Conservation (phyloP, 1,140 invertebrate species). For the Cepaea nemoralis region DNA sequence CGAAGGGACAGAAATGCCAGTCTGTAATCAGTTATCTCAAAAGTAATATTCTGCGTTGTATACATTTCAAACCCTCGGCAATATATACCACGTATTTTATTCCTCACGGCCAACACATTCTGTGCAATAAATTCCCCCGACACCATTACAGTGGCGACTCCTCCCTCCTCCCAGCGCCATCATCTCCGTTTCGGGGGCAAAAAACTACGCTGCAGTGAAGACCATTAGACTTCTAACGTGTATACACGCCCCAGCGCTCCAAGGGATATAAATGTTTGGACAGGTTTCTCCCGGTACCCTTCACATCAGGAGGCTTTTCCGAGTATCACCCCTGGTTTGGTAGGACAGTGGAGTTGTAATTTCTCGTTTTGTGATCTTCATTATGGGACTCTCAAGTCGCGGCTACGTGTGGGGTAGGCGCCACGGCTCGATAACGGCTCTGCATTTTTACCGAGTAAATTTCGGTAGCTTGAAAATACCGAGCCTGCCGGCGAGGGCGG, state of each 20-base stretch:
- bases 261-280: conserved; percentile 10
- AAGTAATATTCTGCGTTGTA: background rate
- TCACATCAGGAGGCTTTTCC: background rate
- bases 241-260: background rate
- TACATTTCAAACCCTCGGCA: background rate
- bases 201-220: background rate
- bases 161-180: background rate
- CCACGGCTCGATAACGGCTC: conserved; percentile 3
- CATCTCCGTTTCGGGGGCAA: background rate
- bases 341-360: background rate
- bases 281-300: background rate
- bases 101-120: background rate
- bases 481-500: conserved; percentile 1
- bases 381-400: conserved; percentile 7
- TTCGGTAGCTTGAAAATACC: conserved; percentile 3
- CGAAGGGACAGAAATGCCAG: too few relatives aligned
- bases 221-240: background rate
- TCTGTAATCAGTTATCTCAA: too few relatives aligned
- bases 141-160: background rate
- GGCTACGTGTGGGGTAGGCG: background rate
- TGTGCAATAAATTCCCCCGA: background rate
- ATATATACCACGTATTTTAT: background rate
- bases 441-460: background rate
- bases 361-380: background rate
- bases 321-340: background rate